Percentiles rank a stretch among this genome's conserved stretches.
Evolutionary conservation across 2,888 invertebrate genomes (phyloP).

Genomic region (Heliconius hortense): DNA sequence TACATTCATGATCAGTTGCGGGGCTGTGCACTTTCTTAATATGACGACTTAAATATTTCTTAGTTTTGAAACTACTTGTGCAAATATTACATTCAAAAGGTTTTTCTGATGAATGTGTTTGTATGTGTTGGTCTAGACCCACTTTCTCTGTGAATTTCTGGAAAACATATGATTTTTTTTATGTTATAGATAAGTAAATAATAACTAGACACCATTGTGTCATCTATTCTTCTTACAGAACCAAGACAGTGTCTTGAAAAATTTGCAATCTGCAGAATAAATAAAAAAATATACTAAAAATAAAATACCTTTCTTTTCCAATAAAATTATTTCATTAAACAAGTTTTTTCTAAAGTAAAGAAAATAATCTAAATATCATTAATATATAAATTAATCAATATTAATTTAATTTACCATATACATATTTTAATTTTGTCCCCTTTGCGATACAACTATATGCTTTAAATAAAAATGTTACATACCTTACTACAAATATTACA

Average conservation of each 20-base stretch:
- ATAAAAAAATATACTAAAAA: too few relatives aligned
- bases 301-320: too few relatives aligned
- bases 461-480: neutral
- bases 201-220: neutral
- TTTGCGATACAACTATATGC: neutral
- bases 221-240: too few relatives aligned
- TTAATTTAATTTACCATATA: too few relatives aligned
- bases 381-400: too few relatives aligned
- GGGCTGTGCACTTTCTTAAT: constrained; percentile 47
- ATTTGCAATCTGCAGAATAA: too few relatives aligned
- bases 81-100: constrained; percentile 55
- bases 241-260: too few relatives aligned
- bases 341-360: too few relatives aligned
- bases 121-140: constrained; percentile 46
- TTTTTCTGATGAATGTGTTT: constrained; percentile 47
- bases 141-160: constrained; percentile 51
- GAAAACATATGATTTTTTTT: constrained; percentile 19
- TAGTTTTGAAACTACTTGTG: constrained; percentile 51
- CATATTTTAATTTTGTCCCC: neutral
- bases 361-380: too few relatives aligned
- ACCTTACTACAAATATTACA: constrained; percentile 17
- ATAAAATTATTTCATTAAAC: too few relatives aligned
- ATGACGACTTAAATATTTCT: constrained; percentile 55
- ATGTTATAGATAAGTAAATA: neutral
- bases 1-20: constrained; percentile 48